Base-by-base conservation (phyloP, 2,888 invertebrate genomes). In the Heterodera filipjevi region DNA sequence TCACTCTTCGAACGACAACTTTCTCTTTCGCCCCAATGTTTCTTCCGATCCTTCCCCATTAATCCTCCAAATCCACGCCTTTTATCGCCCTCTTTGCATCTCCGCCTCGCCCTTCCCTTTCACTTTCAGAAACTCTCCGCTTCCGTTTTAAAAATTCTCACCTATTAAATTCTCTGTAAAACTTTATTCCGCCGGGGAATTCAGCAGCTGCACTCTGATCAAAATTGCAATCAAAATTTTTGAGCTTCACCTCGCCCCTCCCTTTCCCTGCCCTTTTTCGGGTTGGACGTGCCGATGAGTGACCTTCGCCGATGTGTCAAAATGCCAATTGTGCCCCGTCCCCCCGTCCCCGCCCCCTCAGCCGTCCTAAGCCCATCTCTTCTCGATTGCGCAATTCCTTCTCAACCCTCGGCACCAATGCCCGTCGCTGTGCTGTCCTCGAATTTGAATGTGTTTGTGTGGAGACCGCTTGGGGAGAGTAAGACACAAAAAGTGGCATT, bases 381-480 rank as follows among this genome's bases (percentile, higher is more conserved):
- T 53, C 73, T 64, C 73, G 75, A 75, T 75, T 75, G 75, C 75
- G 75, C 75, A 75, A 75, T 64, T 59, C 64, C 75, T 30, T 75
- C 75, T 33, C 46, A 32, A 64, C 46, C 73, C 33, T 73, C 64
- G 59, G 53, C 64, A 35, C 73, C 73, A 32, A 59, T 75, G 46
- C 59, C 66, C 75, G 30, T 66, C 68, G 66, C 32, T 27, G 27
- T 59, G 66, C 44, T 53, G 75, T 75, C 75, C 75, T 68, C 75
- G 68, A 68, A 68, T 68, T 68, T 68, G 68, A 68, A 68, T 68
- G 68, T 35, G 33, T 35, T 32, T 32, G 35, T 35, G 33, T 14
- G 35, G 33, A 35, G 68, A 68, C 68, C 33, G 68, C 68, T 68
- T 68, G 68, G 68, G 32, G 68, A 16, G 3, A 27, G 59, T 49